Evolutionary conservation across 2,888 invertebrate species (phyloP).

Genomic region (Drosophila tripunctata): DNA sequence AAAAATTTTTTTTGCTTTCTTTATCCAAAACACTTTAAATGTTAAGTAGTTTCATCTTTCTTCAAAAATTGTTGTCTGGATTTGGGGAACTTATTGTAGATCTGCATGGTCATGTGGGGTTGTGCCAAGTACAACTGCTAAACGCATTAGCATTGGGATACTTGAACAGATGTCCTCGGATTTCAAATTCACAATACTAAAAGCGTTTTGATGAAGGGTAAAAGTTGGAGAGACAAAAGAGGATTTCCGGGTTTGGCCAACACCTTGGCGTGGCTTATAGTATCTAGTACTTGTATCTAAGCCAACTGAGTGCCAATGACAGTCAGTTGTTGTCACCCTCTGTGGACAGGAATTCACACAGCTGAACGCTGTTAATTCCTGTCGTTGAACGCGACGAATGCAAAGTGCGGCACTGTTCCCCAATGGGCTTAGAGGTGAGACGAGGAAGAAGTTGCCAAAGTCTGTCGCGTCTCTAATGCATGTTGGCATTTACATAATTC

Average conservation of each 20-base stretch:
- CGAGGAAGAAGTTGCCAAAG: slow-evolving; percentile 28
- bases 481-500: slow-evolving; percentile 74
- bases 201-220: slow-evolving; percentile 62
- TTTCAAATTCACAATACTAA: slow-evolving; percentile 83
- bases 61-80: too few relatives aligned
- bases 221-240: slow-evolving; percentile 49
- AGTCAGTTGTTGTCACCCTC: slow-evolving; percentile 66
- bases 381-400: slow-evolving; percentile 40
- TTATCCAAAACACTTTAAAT: too few relatives aligned
- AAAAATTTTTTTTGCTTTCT: too few relatives aligned
- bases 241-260: slow-evolving; percentile 52
- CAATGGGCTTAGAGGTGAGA: slow-evolving; percentile 46
- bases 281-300: slow-evolving; percentile 13
- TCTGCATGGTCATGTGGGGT: slow-evolving; percentile 10
- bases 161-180: slow-evolving; percentile 84
- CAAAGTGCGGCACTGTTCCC: slow-evolving; percentile 39
- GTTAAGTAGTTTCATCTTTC: too few relatives aligned
- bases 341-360: slow-evolving; percentile 67
- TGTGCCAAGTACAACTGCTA: slow-evolving; percentile 17
- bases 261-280: slow-evolving; percentile 55
- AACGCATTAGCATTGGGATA: slow-evolving; percentile 76
- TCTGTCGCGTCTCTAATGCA: slow-evolving; percentile 69
- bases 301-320: slow-evolving; percentile 63
- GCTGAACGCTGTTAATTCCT: slow-evolving; percentile 66
- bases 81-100: too few relatives aligned